These are phyloP conservation scores for Xestia ashworthii DNA, from an alignment of 2,888 invertebrate species.

Conservation along the genomic window DNA sequence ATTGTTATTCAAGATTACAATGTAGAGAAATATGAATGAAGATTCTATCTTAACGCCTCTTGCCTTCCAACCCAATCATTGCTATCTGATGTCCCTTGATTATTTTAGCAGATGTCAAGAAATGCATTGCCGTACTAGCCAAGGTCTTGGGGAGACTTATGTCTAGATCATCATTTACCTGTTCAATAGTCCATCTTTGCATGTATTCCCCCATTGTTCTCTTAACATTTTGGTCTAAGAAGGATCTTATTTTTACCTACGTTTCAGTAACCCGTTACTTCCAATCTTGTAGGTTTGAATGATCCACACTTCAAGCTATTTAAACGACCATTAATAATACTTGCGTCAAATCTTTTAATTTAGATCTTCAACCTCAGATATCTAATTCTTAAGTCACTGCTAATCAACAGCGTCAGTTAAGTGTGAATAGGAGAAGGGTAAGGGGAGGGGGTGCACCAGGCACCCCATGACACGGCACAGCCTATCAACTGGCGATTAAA, in stretches of 20 bases:
- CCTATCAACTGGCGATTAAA: conserved; percentile 81
- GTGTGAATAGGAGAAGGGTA: conserved; percentile 65
- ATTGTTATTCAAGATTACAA: too few relatives aligned
- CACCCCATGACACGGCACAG: conserved; percentile 74
- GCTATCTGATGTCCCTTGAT: not conserved
- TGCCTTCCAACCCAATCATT: not conserved
- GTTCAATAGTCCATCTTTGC: not conserved
- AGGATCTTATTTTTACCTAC: not conserved
- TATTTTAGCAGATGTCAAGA: not conserved
- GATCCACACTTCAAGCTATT: not conserved
- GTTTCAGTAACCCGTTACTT: not conserved
- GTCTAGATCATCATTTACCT: not conserved
- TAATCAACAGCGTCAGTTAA: conserved; percentile 78
- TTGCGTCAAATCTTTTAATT: conserved; percentile 26
- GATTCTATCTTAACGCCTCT: not conserved
- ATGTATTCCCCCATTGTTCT: not conserved
- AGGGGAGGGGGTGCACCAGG: conserved; percentile 72
- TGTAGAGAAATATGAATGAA: too few relatives aligned
- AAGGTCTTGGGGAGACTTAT: not conserved
- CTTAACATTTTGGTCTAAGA: not conserved
- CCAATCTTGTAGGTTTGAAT: not conserved
- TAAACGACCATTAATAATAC: not conserved
- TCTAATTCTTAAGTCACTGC: conserved; percentile 62
- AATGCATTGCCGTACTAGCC: not conserved
- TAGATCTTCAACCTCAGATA: conserved; percentile 48